These are phyloP conservation scores for Nyleta sp. DNA, from an alignment of 2,888 invertebrate species.

Conservation along the genomic window DNA sequence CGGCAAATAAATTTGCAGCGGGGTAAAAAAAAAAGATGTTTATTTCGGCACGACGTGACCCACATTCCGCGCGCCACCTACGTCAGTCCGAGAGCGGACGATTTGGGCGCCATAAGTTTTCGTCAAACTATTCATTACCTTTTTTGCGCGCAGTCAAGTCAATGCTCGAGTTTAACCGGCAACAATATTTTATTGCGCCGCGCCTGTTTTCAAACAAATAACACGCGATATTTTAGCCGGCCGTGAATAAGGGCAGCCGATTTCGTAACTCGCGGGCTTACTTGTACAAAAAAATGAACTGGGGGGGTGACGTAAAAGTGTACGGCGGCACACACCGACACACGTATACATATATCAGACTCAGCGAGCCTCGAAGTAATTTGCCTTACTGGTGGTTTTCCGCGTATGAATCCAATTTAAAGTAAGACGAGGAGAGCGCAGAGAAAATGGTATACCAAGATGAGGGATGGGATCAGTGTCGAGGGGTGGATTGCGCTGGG, in stretches of 20 bases:
- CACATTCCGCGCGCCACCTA: too few species aligned
- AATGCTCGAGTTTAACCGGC: too few species aligned
- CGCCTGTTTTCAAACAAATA: conserved; percentile 17
- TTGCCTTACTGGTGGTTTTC: conserved; percentile 69
- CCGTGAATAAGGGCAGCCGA: conserved; percentile 20
- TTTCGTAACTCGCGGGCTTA: conserved; percentile 20
- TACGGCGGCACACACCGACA: conserved; percentile 21
- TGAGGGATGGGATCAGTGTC: conserved; percentile 63
- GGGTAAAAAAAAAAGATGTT: too few species aligned
- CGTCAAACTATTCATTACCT: conserved; percentile 25
- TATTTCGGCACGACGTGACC: too few species aligned
- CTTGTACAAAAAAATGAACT: too few species aligned
- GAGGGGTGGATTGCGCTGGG: conserved; percentile 60
- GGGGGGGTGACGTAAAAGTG: too few species aligned
- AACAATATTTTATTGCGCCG: conserved; percentile 20
- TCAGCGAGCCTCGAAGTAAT: conserved; percentile 71
- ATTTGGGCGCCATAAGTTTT: too few species aligned
- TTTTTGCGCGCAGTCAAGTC: background rate
- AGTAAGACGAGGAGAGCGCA: conserved; percentile 68
- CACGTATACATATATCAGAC: conserved; percentile 58
- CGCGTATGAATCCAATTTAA: conserved; percentile 74
- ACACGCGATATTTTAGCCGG: conserved; percentile 24
- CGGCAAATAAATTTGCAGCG: too few species aligned
- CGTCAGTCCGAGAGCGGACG: too few species aligned
- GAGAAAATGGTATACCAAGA: conserved; percentile 64